Evolutionary conservation across 2,888 invertebrate species (phyloP).

Genomic region (Flexamia atlantica): DNA sequence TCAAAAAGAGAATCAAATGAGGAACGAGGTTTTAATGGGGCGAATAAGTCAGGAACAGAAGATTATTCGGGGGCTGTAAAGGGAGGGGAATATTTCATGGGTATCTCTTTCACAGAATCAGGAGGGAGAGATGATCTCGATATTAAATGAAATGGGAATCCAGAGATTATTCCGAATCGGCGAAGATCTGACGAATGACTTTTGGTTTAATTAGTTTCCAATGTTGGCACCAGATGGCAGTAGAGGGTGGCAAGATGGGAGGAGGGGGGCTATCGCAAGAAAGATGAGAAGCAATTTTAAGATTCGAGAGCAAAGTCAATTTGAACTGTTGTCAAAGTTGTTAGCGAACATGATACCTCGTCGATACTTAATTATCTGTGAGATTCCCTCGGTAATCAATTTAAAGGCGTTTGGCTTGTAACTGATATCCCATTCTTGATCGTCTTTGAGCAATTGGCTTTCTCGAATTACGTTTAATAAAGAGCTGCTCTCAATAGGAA

Average conservation of each 20-base stretch:
- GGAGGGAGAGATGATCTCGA: constrained; percentile 35
- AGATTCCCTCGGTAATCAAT: constrained; percentile 42
- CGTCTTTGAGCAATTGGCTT: constrained; percentile 10
- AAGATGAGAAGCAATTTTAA: constrained; percentile 52
- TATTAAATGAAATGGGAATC: constrained; percentile 50
- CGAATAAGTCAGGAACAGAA: constrained; percentile 32
- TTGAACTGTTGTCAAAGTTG: constrained; percentile 51
- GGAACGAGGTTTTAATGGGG: constrained; percentile 47
- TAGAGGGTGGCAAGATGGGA: background rate
- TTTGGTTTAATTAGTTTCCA: constrained; percentile 58
- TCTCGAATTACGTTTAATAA: background rate
- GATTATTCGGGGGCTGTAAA: constrained; percentile 17
- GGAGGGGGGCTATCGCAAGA: constrained; percentile 39
- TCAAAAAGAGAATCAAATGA: constrained; percentile 41
- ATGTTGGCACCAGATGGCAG: constrained; percentile 52
- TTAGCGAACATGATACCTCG: constrained; percentile 46
- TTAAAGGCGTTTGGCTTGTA: constrained; percentile 43
- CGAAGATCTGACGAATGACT: constrained; percentile 57
- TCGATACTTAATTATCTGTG: constrained; percentile 56
- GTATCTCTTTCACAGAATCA: constrained; percentile 12
- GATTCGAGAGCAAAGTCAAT: constrained; percentile 57
- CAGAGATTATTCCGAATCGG: constrained; percentile 49
- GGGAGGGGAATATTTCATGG: constrained; percentile 22
- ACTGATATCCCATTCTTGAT: constrained; percentile 30
- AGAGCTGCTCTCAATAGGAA: background rate